phyloP scores from a whole-genome alignment of 2,797 vertebrate species.

The Muscicapa comitata region DNA sequence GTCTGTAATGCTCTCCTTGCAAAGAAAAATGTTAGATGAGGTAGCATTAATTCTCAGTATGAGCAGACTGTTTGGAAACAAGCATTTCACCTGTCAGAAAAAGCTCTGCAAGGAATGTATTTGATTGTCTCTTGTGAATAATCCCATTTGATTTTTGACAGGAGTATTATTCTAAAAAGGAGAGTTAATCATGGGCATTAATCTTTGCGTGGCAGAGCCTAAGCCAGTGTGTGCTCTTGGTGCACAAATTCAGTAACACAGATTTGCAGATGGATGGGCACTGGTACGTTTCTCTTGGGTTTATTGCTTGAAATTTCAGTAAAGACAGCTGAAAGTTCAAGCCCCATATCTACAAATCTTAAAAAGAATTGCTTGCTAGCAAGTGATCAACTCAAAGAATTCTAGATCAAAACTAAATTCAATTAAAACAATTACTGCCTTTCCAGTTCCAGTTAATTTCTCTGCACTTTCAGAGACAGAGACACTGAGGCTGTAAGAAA shows the following conservation, averaged over 20 bases:
- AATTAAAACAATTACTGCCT: neutral
- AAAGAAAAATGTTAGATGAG: neutral
- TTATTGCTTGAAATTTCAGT: neutral
- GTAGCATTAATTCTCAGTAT: neutral
- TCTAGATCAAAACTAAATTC: neutral
- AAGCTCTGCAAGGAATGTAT: neutral
- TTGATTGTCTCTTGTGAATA: constrained; percentile 13
- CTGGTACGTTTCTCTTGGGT: neutral
- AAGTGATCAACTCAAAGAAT: neutral
- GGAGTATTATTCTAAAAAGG: neutral
- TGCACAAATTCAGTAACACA: neutral
- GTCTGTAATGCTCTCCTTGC: neutral
- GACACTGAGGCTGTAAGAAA: neutral
- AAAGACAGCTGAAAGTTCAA: neutral
- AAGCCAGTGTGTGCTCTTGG: neutral
- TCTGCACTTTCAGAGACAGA: neutral
- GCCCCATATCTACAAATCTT: neutral
- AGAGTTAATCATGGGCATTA: constrained; percentile 16
- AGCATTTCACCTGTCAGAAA: constrained; percentile 12
- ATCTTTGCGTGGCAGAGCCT: neutral
- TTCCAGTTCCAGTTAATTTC: neutral
- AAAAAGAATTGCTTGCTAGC: neutral
- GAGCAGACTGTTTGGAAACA: constrained; percentile 31
- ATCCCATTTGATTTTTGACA: constrained; percentile 32
- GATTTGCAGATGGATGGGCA: neutral